Percentiles rank a stretch among this genome's conserved stretches.
Conservation (phyloP, 2,113 vertebrate genomes). For the Ceyx margarethae region DNA sequence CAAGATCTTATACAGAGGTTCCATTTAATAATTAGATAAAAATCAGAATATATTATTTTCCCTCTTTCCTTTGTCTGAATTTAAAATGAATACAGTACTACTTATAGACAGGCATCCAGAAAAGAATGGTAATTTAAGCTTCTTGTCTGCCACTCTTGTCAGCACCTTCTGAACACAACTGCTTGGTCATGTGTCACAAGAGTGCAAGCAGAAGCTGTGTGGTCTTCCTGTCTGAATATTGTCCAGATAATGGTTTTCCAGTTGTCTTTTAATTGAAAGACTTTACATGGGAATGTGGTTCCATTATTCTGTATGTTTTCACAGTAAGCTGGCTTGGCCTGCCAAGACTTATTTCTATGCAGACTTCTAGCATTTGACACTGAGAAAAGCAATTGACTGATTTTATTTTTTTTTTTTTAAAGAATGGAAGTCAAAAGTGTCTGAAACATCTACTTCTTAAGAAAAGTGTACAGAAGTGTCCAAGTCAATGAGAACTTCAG, state of each 20-base stretch:
- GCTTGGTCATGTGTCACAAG: neutral
- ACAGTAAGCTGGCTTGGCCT: neutral
- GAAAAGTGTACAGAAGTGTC: neutral
- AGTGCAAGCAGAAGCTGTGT: neutral
- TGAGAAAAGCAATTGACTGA: neutral
- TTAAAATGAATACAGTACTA: neutral
- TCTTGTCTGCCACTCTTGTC: neutral
- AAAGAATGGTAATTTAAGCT: neutral
- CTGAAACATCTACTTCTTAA: neutral
- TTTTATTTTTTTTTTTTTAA: neutral
- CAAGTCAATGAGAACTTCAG: neutral
- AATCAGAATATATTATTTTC: neutral
- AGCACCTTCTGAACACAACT: neutral
- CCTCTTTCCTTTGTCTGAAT: neutral
- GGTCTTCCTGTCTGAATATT: neutral
- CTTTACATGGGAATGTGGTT: neutral
- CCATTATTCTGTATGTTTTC: neutral
- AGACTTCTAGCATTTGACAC: neutral
- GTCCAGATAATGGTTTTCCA: neutral
- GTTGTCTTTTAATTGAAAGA: neutral
- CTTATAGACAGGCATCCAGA: neutral
- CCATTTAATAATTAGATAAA: neutral
- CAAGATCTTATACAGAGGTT: neutral
- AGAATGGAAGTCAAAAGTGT: neutral
- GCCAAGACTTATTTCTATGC: neutral